Percentiles rank a stretch among this genome's conserved stretches.
These are phyloP conservation scores for Latheticus oryzae DNA, from an alignment of 2,888 invertebrate species.

Conservation along the genomic window DNA sequence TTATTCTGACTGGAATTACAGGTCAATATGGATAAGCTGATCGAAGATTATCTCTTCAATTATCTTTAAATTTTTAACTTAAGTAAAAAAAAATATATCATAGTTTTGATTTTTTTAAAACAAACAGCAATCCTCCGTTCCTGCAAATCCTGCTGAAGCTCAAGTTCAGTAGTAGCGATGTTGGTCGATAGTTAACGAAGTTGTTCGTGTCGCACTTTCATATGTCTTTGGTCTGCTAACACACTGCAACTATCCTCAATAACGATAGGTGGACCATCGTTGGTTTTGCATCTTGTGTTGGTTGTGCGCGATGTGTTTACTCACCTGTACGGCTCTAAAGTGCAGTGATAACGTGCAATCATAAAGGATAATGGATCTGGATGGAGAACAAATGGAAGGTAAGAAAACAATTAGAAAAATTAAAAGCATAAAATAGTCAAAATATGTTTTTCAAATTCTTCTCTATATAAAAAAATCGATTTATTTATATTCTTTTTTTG, in stretches of 20 bases:
- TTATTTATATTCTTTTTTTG: neutral
- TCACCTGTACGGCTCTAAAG: constrained; percentile 24
- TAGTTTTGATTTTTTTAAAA: no score
- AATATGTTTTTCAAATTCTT: neutral
- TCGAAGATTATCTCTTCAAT: no score
- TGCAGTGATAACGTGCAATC: constrained; percentile 38
- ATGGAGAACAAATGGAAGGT: constrained; percentile 40
- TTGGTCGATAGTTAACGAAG: constrained; percentile 26
- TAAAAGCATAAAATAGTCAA: neutral
- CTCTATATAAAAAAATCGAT: constrained; percentile 10
- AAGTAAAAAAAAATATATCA: no score
- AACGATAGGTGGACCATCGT: constrained; percentile 40
- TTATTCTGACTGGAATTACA: constrained; percentile 37
- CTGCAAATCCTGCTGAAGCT: constrained; percentile 30
- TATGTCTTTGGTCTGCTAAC: constrained; percentile 49
- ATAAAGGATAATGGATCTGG: constrained; percentile 43
- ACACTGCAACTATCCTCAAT: constrained; percentile 44
- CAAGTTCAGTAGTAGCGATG: constrained; percentile 31
- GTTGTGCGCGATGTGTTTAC: constrained; percentile 41
- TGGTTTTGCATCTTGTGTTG: constrained; percentile 39
- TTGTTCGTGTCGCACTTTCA: constrained; percentile 46
- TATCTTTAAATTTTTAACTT: no score
- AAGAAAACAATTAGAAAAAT: constrained; percentile 3
- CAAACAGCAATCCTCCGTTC: no score
- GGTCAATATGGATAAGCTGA: constrained; percentile 19